A percentile compares a stretch with the other conserved stretches of the same genome.
Conservation (phyloP, 2,113 vertebrate genomes). For the Blennius ocellaris region DNA sequence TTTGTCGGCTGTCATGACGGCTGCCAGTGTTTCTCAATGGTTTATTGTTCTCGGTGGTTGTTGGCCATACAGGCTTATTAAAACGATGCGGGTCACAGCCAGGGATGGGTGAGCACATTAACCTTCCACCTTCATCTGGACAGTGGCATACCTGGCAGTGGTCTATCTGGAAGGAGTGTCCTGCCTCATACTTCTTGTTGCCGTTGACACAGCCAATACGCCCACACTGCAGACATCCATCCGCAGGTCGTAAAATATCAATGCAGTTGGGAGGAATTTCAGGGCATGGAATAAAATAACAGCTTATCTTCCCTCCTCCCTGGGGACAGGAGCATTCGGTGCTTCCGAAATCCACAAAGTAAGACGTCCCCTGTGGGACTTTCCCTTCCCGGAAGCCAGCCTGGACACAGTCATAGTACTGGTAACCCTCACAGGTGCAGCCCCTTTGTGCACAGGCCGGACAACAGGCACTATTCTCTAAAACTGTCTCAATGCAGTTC, state of each 20-base stretch:
- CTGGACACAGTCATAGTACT: slow-evolving; percentile 94
- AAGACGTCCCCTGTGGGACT: slow-evolving; percentile 92
- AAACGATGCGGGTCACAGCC: slow-evolving; percentile 73
- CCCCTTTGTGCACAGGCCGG: slow-evolving; percentile 87
- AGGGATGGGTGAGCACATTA: slow-evolving; percentile 92
- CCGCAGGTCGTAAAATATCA: slow-evolving; percentile 83
- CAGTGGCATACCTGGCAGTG: slow-evolving; percentile 93
- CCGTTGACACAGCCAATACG: slow-evolving; percentile 88
- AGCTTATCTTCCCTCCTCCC: slow-evolving; percentile 93
- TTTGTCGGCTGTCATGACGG: slow-evolving; percentile 84
- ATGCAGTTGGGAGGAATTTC: slow-evolving; percentile 94
- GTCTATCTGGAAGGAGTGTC: slow-evolving; percentile 90
- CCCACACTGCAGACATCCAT: slow-evolving; percentile 90
- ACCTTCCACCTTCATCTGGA: slow-evolving; percentile 87
- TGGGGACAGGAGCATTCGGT: slow-evolving; percentile 93
- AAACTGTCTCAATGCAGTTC: slow-evolving; percentile 89
- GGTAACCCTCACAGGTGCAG: slow-evolving; percentile 94
- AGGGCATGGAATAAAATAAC: slow-evolving; percentile 93
- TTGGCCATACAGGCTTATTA: slow-evolving; percentile 43
- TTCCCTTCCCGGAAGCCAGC: slow-evolving; percentile 90
- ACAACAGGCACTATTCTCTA: slow-evolving; percentile 88
- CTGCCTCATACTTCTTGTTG: slow-evolving; percentile 89
- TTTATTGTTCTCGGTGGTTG: slow-evolving; percentile 76
- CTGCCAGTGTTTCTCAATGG: slow-evolving; percentile 81
- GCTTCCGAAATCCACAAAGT: slow-evolving; percentile 97